phyloP scores from a whole-genome alignment of 1,140 invertebrate genomes.

The Drosophila virilis region DNA sequence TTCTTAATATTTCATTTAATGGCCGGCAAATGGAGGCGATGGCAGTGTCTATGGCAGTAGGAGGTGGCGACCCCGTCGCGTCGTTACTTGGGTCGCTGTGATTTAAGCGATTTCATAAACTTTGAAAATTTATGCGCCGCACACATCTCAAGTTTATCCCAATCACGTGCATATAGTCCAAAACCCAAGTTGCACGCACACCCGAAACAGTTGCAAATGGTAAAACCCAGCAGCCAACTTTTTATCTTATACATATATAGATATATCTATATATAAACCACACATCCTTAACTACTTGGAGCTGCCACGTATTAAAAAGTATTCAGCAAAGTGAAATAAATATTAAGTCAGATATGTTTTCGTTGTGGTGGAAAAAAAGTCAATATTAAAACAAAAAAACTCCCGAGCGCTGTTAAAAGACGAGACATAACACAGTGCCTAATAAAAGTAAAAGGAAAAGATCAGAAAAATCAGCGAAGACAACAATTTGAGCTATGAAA shows the following conservation, averaged over 20 bases:
- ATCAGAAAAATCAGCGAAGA: neutral
- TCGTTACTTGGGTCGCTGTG: conserved; percentile 2
- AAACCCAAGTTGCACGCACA: conserved; percentile 11
- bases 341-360: neutral
- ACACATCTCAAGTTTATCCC: conserved; percentile 30
- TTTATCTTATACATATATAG: neutral
- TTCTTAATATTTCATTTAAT: conserved; percentile 50
- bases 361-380: neutral
- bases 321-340: conserved; percentile 12
- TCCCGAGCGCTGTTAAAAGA: neutral
- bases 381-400: neutral
- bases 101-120: conserved; percentile 48
- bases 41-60: conserved; percentile 1
- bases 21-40: conserved; percentile 12
- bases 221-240: neutral
- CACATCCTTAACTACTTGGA: neutral
- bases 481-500: neutral
- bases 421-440: conserved; percentile 1
- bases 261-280: neutral
- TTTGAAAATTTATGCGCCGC: conserved; percentile 35
- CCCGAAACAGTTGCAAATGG: conserved; percentile 19
- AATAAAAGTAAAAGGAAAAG: neutral
- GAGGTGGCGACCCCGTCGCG: neutral
- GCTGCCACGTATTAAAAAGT: conserved; percentile 10
- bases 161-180: conserved; percentile 34